Base-by-base conservation (phyloP, 2,888 invertebrate genomes). In the Thumatha senex region DNA sequence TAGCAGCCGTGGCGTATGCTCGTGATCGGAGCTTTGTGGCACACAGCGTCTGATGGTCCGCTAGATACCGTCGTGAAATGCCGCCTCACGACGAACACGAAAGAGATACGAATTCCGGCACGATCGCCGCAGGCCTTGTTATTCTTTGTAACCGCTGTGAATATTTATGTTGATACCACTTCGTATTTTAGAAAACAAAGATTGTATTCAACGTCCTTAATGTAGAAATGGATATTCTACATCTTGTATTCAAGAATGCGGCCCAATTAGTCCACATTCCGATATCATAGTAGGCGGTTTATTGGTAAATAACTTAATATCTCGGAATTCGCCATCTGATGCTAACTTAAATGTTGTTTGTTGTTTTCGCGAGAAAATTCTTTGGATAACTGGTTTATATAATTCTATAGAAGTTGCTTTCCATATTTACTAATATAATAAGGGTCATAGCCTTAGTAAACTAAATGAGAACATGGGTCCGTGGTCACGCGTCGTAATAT, bases 21-120 rank as follows among this genome's bases (percentile, higher is more conserved):
- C 89, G 90, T 89, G 89, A 90, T 86, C 82, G 80, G 71, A 73
- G 80, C 79, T 84, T 85, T 81, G 82, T 82, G 76, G 87, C 83
- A 76, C 85, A 80, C 72, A 68, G 63, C 68, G 70, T 63, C 46
- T 76, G 89, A 89, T 89, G 88, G 79, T 84, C 81, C 76, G 72
- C 61, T 70, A 82, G 90, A 90, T 90, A 90, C 70, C 78, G 80
- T 84, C 86, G 84, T 86, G 84, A 88, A 89, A 89, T 86, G 87
- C 86, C 84, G 82, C 80, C 83, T 87, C 89, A 89, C 89, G 89
- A 89, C 82, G 71, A 65, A 72, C 83, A 82, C 81, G 80, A 72
- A 69, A 71, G 66, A 76, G 67, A 77, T 69, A 75, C 72, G 67
- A 76, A 85, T 86, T 77, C 83, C 77, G 63, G 75, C 88, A 89